Percentiles rank a stretch among this genome's conserved stretches.
Conservation (phyloP, 2,113 vertebrate species). For the Gallinago undulata region DNA sequence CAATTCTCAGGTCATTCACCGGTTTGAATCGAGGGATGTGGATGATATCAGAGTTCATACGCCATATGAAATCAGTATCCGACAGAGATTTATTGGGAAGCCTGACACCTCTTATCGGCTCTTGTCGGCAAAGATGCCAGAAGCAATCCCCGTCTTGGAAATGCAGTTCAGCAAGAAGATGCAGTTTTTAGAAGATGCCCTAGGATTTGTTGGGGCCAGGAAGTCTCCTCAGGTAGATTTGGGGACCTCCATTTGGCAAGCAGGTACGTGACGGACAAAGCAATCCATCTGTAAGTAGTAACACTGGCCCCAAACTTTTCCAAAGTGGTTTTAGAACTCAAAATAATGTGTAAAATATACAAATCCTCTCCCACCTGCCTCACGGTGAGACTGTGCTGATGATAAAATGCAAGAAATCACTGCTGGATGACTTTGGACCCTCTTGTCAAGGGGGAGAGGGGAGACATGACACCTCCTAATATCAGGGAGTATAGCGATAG, state of each 20-base stretch:
- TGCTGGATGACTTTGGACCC: too few relatives aligned
- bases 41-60: constrained; percentile 86
- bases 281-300: not conserved
- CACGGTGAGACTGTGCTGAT: rapidly evolving
- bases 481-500: too few relatives aligned
- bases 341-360: not conserved
- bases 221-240: constrained; percentile 67
- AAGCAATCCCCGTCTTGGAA: constrained; percentile 80
- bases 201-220: constrained; percentile 65
- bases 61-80: constrained; percentile 86
- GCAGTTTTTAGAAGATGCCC: constrained; percentile 77
- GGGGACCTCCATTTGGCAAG: constrained; percentile 68
- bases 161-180: constrained; percentile 87
- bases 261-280: constrained; percentile 71
- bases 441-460: not conserved
- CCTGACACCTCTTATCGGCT: constrained; percentile 84
- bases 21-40: constrained; percentile 83
- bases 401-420: not conserved
- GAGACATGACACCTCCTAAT: not conserved
- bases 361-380: not conserved
- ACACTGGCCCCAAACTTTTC: not conserved
- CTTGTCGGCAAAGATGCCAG: constrained; percentile 88
- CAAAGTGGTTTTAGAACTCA: not conserved
- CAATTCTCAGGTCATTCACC: constrained; percentile 77
- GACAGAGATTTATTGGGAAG: constrained; percentile 89